Base-by-base conservation (phyloP, 2,888 invertebrate species). In the Lypha dubia region DNA sequence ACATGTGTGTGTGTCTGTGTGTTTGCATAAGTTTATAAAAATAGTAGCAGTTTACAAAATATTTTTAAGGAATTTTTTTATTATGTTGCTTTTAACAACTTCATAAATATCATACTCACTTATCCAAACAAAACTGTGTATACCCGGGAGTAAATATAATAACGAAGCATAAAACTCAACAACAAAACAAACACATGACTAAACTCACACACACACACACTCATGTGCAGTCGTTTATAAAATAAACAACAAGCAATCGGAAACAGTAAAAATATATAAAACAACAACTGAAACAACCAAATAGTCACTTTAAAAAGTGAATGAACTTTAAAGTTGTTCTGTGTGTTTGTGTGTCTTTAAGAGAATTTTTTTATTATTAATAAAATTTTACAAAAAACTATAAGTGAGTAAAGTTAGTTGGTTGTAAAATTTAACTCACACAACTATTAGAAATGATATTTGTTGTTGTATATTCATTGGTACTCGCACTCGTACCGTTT, bases 271-370 rank as follows among this genome's bases (percentile, higher is more conserved):
- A 68, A 53, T 24, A 38, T 20, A 15, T 53, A n/a, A n/a, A n/a
- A n/a, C n/a, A 20, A 68, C 8, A 56, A 8, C 0, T 9, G 32
- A 38, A 41, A 63, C 51, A 75, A 60, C 24, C 22, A 67, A 73
- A 58, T 58, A 73, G 73, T 79, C 73, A 67, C 58, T 73, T 67
- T 60, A n/a, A 49, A 73, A 73, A 67, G 79, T 67, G 73, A 79
- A 79, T 56, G 73, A 79, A 73, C 79, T 79, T 79, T 79, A 67
- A 67, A 79, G 73, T 79, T 79, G 71, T 73, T 68, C 15, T 68
- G 0, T 28, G 28, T 56, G 22, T 68, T 0, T 28, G 28, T 56
- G 22, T 53, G 22, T 67, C 15, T 60, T n/a, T 41, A 68, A 51
- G 41, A 38, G 58, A 38, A 11, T 22, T 44, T 32, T 28, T 56